phyloP scores from a whole-genome alignment of 2,113 vertebrate species.

The Rhadina sibilatrix region DNA sequence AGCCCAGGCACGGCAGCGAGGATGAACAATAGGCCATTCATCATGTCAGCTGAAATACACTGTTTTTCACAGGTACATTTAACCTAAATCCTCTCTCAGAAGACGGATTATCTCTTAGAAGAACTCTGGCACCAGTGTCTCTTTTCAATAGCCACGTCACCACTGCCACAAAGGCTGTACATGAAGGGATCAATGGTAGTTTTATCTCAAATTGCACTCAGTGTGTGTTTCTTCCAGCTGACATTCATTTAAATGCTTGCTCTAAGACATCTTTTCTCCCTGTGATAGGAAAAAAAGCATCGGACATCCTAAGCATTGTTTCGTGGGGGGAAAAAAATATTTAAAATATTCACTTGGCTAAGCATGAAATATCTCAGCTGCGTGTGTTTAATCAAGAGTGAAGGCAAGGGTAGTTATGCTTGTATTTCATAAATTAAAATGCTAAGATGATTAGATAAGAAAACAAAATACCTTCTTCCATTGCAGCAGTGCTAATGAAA shows the following conservation, averaged over 20 bases:
- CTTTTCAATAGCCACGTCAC: slow-evolving; percentile 49
- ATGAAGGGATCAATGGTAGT: slow-evolving; percentile 57
- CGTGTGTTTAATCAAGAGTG: slow-evolving; percentile 44
- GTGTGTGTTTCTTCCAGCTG: slow-evolving; percentile 56
- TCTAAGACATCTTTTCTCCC: slow-evolving; percentile 53
- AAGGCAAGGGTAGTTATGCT: slow-evolving; percentile 72
- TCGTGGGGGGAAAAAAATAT: not conserved
- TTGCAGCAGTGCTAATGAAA: not conserved
- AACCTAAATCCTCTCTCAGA: slow-evolving; percentile 56
- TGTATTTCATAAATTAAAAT: slow-evolving; percentile 55
- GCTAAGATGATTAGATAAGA: slow-evolving; percentile 24
- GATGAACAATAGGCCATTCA: slow-evolving; percentile 55
- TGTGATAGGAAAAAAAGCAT: slow-evolving; percentile 37
- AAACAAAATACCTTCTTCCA: not conserved
- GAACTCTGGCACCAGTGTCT: slow-evolving; percentile 39
- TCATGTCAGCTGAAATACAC: slow-evolving; percentile 17
- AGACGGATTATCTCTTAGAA: slow-evolving; percentile 56
- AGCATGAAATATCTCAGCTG: slow-evolving; percentile 21
- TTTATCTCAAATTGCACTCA: slow-evolving; percentile 64
- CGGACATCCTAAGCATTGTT: slow-evolving; percentile 30
- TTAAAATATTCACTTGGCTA: slow-evolving; percentile 39
- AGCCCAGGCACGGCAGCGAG: not conserved
- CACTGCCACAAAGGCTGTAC: slow-evolving; percentile 51
- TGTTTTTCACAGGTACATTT: slow-evolving; percentile 59
- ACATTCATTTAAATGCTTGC: slow-evolving; percentile 56